Conservation (phyloP, 1,140 invertebrate genomes). For the Drosophila subpulchrella region DNA sequence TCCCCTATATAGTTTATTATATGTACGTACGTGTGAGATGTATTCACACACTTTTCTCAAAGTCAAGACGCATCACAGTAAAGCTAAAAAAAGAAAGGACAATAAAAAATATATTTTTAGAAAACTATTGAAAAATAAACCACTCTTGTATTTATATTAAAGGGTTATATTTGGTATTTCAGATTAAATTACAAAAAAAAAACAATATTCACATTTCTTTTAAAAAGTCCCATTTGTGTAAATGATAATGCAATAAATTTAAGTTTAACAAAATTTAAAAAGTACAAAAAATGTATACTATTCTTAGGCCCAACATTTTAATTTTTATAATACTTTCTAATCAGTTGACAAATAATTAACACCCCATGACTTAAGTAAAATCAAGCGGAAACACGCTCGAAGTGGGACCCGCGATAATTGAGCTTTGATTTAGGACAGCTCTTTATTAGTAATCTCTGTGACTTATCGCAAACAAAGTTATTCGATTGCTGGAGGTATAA, state of each 20-base stretch:
- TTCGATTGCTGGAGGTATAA: conserved; percentile 8
- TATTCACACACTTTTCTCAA: conserved; percentile 56
- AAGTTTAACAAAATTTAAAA: not conserved
- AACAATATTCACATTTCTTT: no score
- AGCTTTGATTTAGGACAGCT: conserved; percentile 30
- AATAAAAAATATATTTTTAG: conserved; percentile 67
- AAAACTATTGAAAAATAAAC: conserved; percentile 52
- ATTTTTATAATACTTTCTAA: not conserved
- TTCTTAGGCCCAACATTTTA: not conserved
- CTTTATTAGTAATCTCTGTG: not conserved
- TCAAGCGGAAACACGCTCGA: not conserved
- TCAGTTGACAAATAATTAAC: not conserved
- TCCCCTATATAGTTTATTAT: conserved; percentile 45
- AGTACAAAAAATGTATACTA: not conserved
- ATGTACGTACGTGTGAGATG: conserved; percentile 30
- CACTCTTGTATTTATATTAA: not conserved
- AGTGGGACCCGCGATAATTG: not conserved
- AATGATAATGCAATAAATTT: no score
- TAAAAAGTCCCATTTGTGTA: no score
- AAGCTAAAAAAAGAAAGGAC: conserved; percentile 41
- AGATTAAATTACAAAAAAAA: not conserved
- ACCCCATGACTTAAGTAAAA: not conserved
- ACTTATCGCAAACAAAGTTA: not conserved
- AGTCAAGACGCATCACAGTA: conserved; percentile 65
- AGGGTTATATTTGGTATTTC: not conserved